These are phyloP conservation scores for Carabus problematicus DNA, from an alignment of 2,888 invertebrate species.

Conservation along the genomic window DNA sequence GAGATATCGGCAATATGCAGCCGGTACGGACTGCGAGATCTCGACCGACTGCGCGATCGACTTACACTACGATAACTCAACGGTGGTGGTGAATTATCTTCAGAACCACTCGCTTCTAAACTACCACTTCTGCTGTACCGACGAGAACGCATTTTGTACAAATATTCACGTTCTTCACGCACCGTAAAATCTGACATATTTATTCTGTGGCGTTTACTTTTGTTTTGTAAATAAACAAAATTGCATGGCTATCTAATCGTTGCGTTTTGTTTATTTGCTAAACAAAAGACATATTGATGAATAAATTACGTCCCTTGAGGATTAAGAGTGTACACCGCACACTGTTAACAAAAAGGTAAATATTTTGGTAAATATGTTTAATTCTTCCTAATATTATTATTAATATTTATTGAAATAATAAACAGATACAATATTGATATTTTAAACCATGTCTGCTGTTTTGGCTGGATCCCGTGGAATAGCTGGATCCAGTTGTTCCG, in stretches of 20 bases:
- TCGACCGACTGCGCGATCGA: slow-evolving; percentile 49
- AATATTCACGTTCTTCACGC: too few species aligned
- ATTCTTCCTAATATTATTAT: too few species aligned
- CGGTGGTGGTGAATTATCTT: slow-evolving; percentile 19
- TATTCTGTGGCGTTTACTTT: neutral
- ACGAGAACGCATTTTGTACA: slow-evolving; percentile 1
- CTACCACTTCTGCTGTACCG: slow-evolving; percentile 32
- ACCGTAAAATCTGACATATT: too few species aligned
- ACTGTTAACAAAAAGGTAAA: too few species aligned
- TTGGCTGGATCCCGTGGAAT: slow-evolving; percentile 8
- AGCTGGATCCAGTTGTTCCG: slow-evolving; percentile 29
- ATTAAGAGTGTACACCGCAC: neutral
- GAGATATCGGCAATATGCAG: slow-evolving; percentile 64
- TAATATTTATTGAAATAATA: too few species aligned
- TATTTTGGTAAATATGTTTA: too few species aligned
- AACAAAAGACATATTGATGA: neutral
- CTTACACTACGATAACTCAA: slow-evolving; percentile 26
- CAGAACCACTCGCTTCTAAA: slow-evolving; percentile 26
- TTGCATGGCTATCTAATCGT: neutral
- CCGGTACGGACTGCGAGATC: slow-evolving; percentile 57
- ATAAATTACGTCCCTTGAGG: too few species aligned
- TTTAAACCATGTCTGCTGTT: neutral
- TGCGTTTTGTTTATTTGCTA: too few species aligned
- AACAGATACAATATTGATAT: neutral
- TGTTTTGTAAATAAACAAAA: neutral